Evolutionary conservation across 1,140 invertebrate genomes (phyloP), one percentile per base, ranked within the genome.

Genomic region (Oryzaephilus surinamensis): DNA sequence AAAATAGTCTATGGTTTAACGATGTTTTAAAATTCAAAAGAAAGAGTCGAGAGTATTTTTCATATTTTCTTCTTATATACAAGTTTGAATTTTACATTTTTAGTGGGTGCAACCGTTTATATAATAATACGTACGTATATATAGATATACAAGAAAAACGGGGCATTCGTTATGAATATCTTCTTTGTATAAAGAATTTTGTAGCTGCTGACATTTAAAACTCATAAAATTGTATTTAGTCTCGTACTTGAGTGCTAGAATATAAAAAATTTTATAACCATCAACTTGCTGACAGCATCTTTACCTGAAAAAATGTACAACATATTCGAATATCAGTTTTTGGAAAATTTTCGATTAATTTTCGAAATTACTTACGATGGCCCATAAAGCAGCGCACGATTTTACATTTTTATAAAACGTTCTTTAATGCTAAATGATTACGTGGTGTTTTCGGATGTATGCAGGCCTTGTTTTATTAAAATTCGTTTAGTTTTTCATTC

Each of bases 401-500:
- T n/a, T n/a, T n/a, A n/a, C n/a, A n/a, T n/a, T n/a, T n/a, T n/a
- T n/a, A n/a, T n/a, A n/a, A n/a, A n/a, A n/a, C n/a, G n/a, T n/a
- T n/a, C n/a, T n/a, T n/a, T n/a, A n/a, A n/a, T n/a, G n/a, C n/a
- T n/a, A n/a, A n/a, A n/a, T n/a, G n/a, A n/a, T n/a, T n/a, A n/a
- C n/a, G n/a, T n/a, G n/a, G n/a, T n/a, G n/a, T n/a, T n/a, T n/a
- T 27, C 13, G 18, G 6, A 23, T 34, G 21, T 34, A 34, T 21
- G 32, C 12, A 26, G 14, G 26, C 5, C 8, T 19, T 46, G 42
- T 31, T 28, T 29, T 46, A 51, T 53, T 41, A 48, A 54, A 51
- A 47, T 54, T 51, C 49, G 49, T 54, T 51, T 54, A 51, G 51
- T 54, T 51, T 54, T 54, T 54, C 43, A 33, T 11, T 32, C 29